Conservation (phyloP, 2,113 vertebrate species). For the Cebidichthys violaceus region DNA sequence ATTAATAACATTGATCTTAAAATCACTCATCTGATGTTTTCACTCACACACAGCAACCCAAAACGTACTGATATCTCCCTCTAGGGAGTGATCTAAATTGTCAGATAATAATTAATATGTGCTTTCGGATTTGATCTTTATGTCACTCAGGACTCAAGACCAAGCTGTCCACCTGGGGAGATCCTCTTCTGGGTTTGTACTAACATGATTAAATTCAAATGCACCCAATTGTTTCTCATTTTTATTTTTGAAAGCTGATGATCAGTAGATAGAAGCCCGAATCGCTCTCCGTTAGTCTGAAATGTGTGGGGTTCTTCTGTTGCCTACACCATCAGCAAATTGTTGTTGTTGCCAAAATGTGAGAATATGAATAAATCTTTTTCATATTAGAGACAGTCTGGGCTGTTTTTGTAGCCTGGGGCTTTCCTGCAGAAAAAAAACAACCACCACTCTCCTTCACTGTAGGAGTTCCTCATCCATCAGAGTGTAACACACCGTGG, state of each 20-base stretch:
- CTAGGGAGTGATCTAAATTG: not conserved
- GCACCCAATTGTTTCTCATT: not conserved
- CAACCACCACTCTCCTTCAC: not conserved
- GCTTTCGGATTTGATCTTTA: not conserved
- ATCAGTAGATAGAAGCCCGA: conserved; percentile 5
- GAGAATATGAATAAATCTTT: conserved; percentile 39
- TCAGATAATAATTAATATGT: not conserved
- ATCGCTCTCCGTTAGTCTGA: not conserved
- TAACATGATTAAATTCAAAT: conserved; percentile 1
- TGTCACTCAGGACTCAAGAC: not conserved
- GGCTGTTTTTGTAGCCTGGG: conserved; percentile 22
- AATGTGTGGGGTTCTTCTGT: not conserved
- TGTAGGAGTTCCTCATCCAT: conserved; percentile 25
- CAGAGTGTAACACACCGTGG: conserved; percentile 1
- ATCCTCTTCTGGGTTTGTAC: conserved; percentile 26
- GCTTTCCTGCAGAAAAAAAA: conserved; percentile 28
- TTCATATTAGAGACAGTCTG: conserved; percentile 23
- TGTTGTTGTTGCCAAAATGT: conserved; percentile 37
- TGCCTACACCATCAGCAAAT: conserved; percentile 7
- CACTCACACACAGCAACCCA: not conserved
- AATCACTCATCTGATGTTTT: not conserved
- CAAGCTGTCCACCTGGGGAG: not conserved
- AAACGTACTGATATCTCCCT: not conserved
- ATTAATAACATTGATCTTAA: not conserved
- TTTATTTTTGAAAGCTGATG: not conserved